These are phyloP conservation scores for Agrotis exclamationis DNA, from an alignment of 2,888 invertebrate species.

Conservation along the genomic window DNA sequence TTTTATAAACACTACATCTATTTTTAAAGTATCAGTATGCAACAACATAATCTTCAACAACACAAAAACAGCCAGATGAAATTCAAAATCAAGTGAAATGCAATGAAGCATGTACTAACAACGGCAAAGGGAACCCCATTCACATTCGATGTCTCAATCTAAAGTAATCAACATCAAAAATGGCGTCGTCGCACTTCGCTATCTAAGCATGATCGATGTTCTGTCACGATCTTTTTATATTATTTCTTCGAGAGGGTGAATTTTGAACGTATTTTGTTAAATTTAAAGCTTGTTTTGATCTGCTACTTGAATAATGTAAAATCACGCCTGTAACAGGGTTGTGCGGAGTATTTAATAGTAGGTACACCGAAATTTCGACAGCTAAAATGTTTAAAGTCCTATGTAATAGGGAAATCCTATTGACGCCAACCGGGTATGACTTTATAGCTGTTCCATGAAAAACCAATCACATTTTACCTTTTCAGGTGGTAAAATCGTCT, in stretches of 20 bases:
- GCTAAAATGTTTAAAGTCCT: too few species aligned
- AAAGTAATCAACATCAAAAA: conserved; percentile 64
- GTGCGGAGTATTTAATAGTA: too few species aligned
- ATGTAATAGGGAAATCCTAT: too few species aligned
- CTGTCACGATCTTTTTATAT: conserved; percentile 52
- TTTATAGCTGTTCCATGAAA: too few species aligned
- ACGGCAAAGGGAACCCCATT: conserved; percentile 17
- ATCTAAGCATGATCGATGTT: conserved; percentile 66
- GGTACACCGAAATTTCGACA: too few species aligned
- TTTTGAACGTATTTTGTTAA: conserved; percentile 57
- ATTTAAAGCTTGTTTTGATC: conserved; percentile 50
- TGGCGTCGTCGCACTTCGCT: conserved; percentile 46
- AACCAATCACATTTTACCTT: too few species aligned
- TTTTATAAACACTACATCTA: too few species aligned
- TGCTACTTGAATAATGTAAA: conserved; percentile 31
- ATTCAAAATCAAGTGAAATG: conserved; percentile 20
- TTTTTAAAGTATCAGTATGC: too few species aligned
- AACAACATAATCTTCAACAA: too few species aligned
- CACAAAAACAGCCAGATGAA: not conserved
- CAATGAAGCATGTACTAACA: conserved; percentile 3
- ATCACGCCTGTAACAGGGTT: too few species aligned
- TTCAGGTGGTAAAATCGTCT: too few species aligned
- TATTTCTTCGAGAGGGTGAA: conserved; percentile 54
- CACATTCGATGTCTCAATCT: conserved; percentile 54
- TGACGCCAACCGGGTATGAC: too few species aligned